These are phyloP conservation scores for Agrochola lota DNA, from an alignment of 2,888 invertebrate genomes.

Conservation along the genomic window DNA sequence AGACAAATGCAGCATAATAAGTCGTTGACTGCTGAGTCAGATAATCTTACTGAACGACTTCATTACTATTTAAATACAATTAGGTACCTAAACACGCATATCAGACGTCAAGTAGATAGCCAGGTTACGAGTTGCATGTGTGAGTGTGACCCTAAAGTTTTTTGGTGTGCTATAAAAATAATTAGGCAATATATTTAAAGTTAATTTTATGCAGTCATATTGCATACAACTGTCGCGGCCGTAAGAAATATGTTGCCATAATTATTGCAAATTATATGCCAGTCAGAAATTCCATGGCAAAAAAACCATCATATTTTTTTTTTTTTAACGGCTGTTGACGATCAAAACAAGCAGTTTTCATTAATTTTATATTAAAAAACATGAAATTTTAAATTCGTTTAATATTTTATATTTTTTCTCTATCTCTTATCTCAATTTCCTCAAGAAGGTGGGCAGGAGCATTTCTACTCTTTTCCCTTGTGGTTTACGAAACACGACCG, in stretches of 20 bases:
- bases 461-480: no score
- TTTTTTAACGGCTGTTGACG: neutral
- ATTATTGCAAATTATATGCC: conserved; percentile 43
- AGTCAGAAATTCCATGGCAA: conserved; percentile 12
- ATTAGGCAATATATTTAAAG: conserved; percentile 44
- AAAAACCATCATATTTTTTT: conserved; percentile 9
- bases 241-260: conserved; percentile 49
- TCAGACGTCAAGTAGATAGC: neutral
- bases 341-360: no score
- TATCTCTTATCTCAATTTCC: no score
- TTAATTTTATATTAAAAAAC: no score
- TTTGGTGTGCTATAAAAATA: conserved; percentile 51
- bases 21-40: neutral
- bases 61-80: neutral
- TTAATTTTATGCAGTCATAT: conserved; percentile 53
- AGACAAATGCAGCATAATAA: neutral
- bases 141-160: conserved; percentile 7
- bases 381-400: no score
- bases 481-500: no score
- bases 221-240: conserved; percentile 39
- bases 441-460: no score
- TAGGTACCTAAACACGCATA: neutral
- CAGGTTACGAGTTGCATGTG: conserved; percentile 26
- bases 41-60: neutral
- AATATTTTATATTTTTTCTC: no score